Percentiles rank a stretch among this genome's conserved stretches.
Conservation (phyloP, 1,140 invertebrate genomes). For the Procambarus virginalis region DNA sequence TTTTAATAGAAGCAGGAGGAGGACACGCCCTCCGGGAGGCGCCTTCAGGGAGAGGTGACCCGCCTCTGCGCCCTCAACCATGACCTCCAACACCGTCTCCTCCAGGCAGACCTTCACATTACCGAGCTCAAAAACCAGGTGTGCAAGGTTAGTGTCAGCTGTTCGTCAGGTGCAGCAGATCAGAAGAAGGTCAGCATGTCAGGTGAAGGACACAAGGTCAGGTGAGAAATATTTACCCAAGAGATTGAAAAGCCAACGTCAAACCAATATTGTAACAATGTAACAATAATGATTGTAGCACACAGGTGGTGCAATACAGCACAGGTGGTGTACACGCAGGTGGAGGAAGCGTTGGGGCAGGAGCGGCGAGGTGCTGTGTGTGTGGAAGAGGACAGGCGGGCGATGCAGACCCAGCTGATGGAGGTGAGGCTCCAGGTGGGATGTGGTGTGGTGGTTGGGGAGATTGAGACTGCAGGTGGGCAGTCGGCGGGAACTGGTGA, state of each 20-base stretch:
- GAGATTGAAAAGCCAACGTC: too few species aligned
- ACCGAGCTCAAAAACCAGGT: neutral
- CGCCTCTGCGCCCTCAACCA: neutral
- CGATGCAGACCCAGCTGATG: conserved; percentile 20
- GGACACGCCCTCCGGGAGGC: neutral
- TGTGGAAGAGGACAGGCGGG: conserved; percentile 15
- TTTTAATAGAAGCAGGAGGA: neutral
- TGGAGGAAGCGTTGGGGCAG: conserved; percentile 20
- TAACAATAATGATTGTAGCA: too few species aligned
- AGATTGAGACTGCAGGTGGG: too few species aligned
- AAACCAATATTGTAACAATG: too few species aligned
- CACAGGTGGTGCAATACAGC: too few species aligned
- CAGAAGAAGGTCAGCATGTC: too few species aligned
- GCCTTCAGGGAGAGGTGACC: neutral
- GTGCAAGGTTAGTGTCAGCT: conserved; percentile 9
- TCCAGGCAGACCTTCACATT: neutral
- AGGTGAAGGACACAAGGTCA: too few species aligned
- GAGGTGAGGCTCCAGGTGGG: neutral
- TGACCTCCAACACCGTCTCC: neutral
- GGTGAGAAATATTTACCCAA: too few species aligned
- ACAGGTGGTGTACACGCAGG: neutral
- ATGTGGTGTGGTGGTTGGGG: too few species aligned
- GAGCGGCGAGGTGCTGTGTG: conserved; percentile 16
- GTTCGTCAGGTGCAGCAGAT: too few species aligned
- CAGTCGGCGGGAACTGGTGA: too few species aligned